Percentiles rank a stretch among this genome's conserved stretches.
phyloP scores from a whole-genome alignment of 1,140 invertebrate species.

The Drosophila nigrodunni region DNA sequence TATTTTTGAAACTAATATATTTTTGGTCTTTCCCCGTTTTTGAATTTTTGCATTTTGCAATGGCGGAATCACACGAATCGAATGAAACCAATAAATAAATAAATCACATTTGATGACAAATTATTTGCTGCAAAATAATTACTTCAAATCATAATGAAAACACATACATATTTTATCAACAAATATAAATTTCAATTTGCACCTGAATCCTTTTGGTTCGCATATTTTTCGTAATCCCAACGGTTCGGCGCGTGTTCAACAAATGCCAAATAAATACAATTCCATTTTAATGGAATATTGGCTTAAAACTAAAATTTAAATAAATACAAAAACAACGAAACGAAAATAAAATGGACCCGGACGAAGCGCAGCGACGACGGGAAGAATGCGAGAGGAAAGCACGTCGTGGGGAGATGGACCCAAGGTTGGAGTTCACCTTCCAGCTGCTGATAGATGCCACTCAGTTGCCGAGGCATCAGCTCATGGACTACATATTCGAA shows the following conservation, averaged over 20 bases:
- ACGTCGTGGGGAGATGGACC: slow-evolving; percentile 94
- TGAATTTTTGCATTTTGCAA: slow-evolving; percentile 64
- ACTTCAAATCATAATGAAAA: slow-evolving; percentile 18
- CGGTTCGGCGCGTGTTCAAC: slow-evolving; percentile 30
- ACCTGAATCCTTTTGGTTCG: slow-evolving; percentile 26
- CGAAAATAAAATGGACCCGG: slow-evolving; percentile 68
- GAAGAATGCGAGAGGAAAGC: slow-evolving; percentile 96
- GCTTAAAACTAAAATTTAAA: slow-evolving; percentile 26
- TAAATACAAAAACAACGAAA: slow-evolving; percentile 21
- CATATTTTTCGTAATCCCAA: slow-evolving; percentile 36
- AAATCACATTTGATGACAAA: slow-evolving; percentile 15
- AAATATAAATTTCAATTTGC: slow-evolving; percentile 33
- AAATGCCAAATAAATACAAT: slow-evolving; percentile 11
- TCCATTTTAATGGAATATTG: slow-evolving; percentile 29
- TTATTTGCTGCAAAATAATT: slow-evolving; percentile 21
- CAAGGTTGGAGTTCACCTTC: slow-evolving; percentile 94
- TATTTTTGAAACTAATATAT: slow-evolving; percentile 74
- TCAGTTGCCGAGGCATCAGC: slow-evolving; percentile 90
- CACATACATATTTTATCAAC: slow-evolving; percentile 18
- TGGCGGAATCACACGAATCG: slow-evolving; percentile 35
- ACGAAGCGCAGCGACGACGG: slow-evolving; percentile 89
- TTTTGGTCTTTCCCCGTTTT: slow-evolving; percentile 78
- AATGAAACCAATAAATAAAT: slow-evolving; percentile 27
- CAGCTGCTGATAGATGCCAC: slow-evolving; percentile 93
- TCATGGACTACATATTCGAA: slow-evolving; percentile 95